Conservation (phyloP, 1,140 invertebrate species). For the Lepidostoma basale region DNA sequence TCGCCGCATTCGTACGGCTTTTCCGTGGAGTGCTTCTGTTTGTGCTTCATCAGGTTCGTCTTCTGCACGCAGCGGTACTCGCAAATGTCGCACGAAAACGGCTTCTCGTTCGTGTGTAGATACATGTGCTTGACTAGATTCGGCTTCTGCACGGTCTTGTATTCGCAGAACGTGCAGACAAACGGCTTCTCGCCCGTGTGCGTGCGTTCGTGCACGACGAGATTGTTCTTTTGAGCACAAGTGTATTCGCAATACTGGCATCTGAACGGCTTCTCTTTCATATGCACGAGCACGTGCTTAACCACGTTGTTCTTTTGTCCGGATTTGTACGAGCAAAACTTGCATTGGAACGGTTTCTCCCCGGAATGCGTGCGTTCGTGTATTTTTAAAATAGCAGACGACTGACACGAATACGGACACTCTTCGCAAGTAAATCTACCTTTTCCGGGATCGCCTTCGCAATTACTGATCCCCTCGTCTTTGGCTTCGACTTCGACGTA, state of each 20-base stretch:
- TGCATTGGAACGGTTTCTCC: constrained; percentile 66
- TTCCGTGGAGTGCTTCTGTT: constrained; percentile 57
- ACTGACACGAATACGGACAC: constrained; percentile 57
- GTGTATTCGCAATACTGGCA: constrained; percentile 73
- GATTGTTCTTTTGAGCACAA: constrained; percentile 69
- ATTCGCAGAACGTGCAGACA: constrained; percentile 69
- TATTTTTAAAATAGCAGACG: constrained; percentile 71
- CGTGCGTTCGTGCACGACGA: constrained; percentile 64
- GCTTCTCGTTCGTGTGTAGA: constrained; percentile 68
- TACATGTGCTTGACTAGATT: constrained; percentile 68
- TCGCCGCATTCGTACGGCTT: constrained; percentile 47
- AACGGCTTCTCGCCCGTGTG: constrained; percentile 68
- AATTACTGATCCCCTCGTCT: no score
- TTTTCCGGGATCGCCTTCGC: constrained; percentile 42
- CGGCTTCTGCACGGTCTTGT: constrained; percentile 61
- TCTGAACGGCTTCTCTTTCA: constrained; percentile 75
- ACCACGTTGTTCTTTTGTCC: constrained; percentile 78
- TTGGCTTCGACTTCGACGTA: no score
- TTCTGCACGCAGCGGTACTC: constrained; percentile 60
- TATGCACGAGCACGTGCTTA: constrained; percentile 76
- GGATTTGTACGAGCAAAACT: constrained; percentile 75
- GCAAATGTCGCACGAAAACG: constrained; percentile 69
- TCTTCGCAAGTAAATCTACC: constrained; percentile 56
- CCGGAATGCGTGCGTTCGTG: constrained; percentile 67
- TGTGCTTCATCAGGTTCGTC: constrained; percentile 59